These are phyloP conservation scores for Agrotis ipsilon DNA, from an alignment of 2,888 invertebrate species.

Conservation along the genomic window DNA sequence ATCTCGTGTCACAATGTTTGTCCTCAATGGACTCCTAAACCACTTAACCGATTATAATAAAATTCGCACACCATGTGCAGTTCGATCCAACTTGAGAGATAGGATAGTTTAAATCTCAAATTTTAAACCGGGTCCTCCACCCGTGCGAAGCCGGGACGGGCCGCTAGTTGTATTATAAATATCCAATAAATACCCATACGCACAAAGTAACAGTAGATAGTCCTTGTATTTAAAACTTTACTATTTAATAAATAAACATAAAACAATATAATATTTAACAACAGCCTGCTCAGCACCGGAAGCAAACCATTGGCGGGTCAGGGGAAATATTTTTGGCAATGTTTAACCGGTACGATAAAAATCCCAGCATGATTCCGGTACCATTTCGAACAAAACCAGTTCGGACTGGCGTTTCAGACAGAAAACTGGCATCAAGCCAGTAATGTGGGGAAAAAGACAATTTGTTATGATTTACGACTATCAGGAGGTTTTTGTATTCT, in stretches of 20 bases:
- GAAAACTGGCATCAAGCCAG: slow-evolving; percentile 28
- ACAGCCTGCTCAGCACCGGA: background rate
- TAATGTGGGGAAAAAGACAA: slow-evolving; percentile 16
- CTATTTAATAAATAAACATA: background rate
- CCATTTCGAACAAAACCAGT: slow-evolving; percentile 17
- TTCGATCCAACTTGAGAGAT: no score
- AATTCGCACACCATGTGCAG: no score
- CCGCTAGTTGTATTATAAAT: background rate
- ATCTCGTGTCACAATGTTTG: no score
- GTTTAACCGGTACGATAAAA: slow-evolving; percentile 34
- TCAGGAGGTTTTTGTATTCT: background rate
- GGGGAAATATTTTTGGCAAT: slow-evolving; percentile 23
- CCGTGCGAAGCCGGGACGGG: no score
- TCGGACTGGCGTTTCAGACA: slow-evolving; percentile 6
- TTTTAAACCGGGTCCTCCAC: no score
- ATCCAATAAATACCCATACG: background rate
- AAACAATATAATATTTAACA: background rate
- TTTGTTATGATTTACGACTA: slow-evolving; percentile 17
- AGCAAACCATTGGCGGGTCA: background rate
- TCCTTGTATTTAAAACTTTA: background rate
- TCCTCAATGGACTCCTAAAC: no score
- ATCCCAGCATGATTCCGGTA: slow-evolving; percentile 28
- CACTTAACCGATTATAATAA: no score
- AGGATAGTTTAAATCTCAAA: no score
- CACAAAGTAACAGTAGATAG: no score